Evolutionary conservation across 53 echinoderm and acorn worm genomes (phyloP), one percentile per base, ranked within the genome.

Genomic region (Apostichopus leukothele): DNA sequence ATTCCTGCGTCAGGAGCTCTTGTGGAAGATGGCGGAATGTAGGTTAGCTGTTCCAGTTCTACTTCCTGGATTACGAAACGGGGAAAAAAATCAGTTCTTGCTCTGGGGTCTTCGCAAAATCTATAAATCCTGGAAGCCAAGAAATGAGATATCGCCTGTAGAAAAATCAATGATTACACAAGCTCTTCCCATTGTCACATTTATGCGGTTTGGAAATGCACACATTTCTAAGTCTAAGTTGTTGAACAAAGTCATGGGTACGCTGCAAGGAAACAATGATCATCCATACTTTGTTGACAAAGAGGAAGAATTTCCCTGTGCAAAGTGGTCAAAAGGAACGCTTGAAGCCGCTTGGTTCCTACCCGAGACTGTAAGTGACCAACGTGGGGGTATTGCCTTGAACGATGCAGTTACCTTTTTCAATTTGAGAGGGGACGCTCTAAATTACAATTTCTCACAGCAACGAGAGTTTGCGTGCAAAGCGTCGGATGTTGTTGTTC

Each of bases 21-120:
- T 87, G 5, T 87, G 88, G 52, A 87, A 87, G 52, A 87, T 87
- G 88, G 74, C 75, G 3, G 74, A 87, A 26, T 87, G 88, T 53
- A 74, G 75, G 54, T 27, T 87, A 4, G 88, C 88, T 11, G 88
- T 87, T 5, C 88, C 88, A 51, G 26, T 75, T 19, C 22, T 87
- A 52, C 88, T 87, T 53, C 74, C 88, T 54, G 75, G 10, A 11
- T 6, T 87, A 18, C 20, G 7, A 0, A 13, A 55, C n/a, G 3
- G 7, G 4, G 52, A 51, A 0, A 1, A 1, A 18, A 6, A 75
- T 4, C 20, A 74, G 19, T 74, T 75, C 4, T 21, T 21, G 52
- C 55, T 87, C 1, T 87, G 88, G 88, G 75, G 88, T 3, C 75
- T 87, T 12, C 74, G 88, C 5, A 87, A 74, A 53, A 73, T 87